phyloP scores from a whole-genome alignment of 2,888 invertebrate species.

The Sericinus montela region DNA sequence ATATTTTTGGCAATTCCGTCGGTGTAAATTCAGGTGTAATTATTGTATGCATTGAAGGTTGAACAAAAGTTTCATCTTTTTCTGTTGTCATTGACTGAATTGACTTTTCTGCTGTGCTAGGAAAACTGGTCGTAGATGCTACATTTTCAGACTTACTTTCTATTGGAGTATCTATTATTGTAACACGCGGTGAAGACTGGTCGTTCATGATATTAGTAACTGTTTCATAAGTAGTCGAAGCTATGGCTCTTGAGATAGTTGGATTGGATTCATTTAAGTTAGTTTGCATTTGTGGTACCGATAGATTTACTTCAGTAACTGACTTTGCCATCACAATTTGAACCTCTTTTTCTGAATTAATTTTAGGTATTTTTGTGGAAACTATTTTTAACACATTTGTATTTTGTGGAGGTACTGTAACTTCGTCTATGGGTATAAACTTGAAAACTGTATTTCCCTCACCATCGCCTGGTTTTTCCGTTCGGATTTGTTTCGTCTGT shows the following conservation, averaged over 20 bases:
- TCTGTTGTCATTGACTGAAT: conserved; percentile 1
- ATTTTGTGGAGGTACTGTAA: conserved; percentile 54
- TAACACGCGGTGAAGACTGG: conserved; percentile 24
- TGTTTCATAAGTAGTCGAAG: conserved; percentile 30
- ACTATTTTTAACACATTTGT: conserved; percentile 66
- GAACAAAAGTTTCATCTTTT: conserved; percentile 1
- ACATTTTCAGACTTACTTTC: not conserved
- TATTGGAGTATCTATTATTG: conserved; percentile 26
- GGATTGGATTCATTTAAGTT: conserved; percentile 33
- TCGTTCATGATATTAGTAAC: conserved; percentile 15
- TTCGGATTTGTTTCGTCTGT: conserved; percentile 77
- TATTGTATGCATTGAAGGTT: not conserved
- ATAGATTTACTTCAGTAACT: conserved; percentile 56
- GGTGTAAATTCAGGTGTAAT: conserved; percentile 24
- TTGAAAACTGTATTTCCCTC: conserved; percentile 63
- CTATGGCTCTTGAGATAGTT: conserved; percentile 31
- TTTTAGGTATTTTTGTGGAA: conserved; percentile 50
- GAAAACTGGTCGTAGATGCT: not conserved
- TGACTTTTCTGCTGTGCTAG: not conserved
- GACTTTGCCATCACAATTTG: conserved; percentile 41
- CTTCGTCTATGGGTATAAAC: conserved; percentile 72
- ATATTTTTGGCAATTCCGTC: conserved; percentile 24
- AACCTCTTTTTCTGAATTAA: conserved; percentile 39
- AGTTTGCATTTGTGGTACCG: conserved; percentile 47
- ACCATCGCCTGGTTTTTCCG: conserved; percentile 66